phyloP scores from a whole-genome alignment of 2,797 vertebrate genomes.

The Denticeps clupeoides region DNA sequence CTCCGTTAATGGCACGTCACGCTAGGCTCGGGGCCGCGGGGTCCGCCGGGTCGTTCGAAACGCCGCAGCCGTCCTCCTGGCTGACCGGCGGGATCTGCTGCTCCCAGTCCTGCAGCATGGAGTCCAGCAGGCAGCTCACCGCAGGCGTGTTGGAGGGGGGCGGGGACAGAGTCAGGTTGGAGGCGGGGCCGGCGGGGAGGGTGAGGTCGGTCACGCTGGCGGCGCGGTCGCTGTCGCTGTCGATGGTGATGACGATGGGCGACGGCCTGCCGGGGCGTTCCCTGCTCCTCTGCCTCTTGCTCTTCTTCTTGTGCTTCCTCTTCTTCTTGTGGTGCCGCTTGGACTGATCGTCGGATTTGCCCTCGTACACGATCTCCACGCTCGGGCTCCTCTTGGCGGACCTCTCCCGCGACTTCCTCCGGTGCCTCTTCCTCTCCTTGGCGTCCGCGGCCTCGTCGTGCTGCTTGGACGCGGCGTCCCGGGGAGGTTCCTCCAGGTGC shows the following conservation, averaged over 20 bases:
- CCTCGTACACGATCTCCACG: conserved; percentile 70
- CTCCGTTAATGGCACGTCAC: too few relatives aligned
- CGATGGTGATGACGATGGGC: conserved; percentile 68
- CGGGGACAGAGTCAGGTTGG: background rate
- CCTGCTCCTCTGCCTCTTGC: conserved; percentile 54
- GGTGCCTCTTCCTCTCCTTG: conserved; percentile 52
- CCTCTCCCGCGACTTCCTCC: conserved; percentile 51
- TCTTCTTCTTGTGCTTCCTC: conserved; percentile 84
- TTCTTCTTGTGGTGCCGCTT: conserved; percentile 77
- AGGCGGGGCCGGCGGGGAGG: conserved; percentile 4
- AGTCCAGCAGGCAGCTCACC: background rate
- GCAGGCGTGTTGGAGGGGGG: background rate
- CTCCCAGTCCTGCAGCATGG: background rate
- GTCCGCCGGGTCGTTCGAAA: background rate
- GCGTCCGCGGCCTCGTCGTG: conserved; percentile 20
- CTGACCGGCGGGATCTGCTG: background rate
- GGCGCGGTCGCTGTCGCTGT: conserved; percentile 45
- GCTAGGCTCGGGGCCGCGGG: too few relatives aligned
- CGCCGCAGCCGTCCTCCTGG: background rate
- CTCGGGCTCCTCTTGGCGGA: conserved; percentile 64
- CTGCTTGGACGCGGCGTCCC: conserved; percentile 22
- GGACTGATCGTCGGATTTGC: conserved; percentile 47
- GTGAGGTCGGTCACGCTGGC: conserved; percentile 7
- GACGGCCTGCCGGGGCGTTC: conserved; percentile 37
- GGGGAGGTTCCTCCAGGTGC: conserved; percentile 67